Evolutionary conservation across 2,797 vertebrate genomes (phyloP), one percentile per base, ranked within the genome.

Genomic region (Channallabes apus): DNA sequence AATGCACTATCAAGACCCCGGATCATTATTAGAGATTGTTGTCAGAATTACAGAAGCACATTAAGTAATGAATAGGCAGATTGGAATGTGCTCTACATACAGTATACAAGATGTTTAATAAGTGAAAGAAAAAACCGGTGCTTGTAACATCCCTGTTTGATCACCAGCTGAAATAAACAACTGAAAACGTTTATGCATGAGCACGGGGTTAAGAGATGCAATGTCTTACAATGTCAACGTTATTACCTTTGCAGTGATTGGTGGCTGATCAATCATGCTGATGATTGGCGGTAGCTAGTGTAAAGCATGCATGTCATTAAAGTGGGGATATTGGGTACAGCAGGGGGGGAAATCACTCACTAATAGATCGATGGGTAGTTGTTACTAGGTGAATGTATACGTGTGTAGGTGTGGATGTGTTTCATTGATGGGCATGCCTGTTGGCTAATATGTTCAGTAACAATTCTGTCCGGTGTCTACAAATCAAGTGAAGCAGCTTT

Each of bases 281-380:
- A 92, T 94, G 92, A 94, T 94, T 94, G 93, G 91, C 89, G 90
- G 92, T 91, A 92, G 91, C 91, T 90, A 92, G 92, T 92, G 91
- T 87, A 87, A 88, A 90, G 90, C 89, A 89, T 84, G 80, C 46
- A 65, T 65, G 51, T 15, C 73, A 80, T 89, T 82, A 83, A 65
- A 83, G 67, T 54, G 62, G 29, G 38, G 69, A 73, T n/a, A 81
- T 62, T 41, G 79, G 77, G 75, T 73, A 62, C 67, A 54, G 76
- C 73, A 76, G 71, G 85, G 71, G 41, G 29, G 65, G 61, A 81
- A 82, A 77, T 58, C 46, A 29, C 51, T 86, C 32, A 78, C 27
- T 32, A 54, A 84, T 82, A 68, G 29, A 87, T 88, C 54, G 14
- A 68, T 86, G 78, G 75, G 41, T 76, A 71, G 85, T 83, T 80